These are phyloP conservation scores for Seriola quinqueradiata DNA, from an alignment of 2,113 vertebrate species.

Conservation along the genomic window DNA sequence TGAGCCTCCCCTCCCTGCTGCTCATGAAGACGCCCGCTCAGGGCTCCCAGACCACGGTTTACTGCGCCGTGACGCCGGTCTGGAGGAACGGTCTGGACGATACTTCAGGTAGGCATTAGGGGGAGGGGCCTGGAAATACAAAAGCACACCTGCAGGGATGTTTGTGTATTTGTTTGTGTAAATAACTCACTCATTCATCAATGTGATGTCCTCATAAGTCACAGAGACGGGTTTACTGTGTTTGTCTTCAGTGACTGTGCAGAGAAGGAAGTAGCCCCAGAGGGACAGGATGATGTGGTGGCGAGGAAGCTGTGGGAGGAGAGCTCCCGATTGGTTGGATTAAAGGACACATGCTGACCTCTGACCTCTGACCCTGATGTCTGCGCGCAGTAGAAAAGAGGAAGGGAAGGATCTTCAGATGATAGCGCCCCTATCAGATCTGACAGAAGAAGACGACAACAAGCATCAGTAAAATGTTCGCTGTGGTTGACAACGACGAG, in stretches of 20 bases:
- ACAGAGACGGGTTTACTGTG: not conserved
- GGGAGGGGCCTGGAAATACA: not conserved
- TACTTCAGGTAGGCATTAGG: constrained; percentile 81
- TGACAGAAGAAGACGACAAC: not conserved
- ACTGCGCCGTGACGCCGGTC: constrained; percentile 78
- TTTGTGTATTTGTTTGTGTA: too few relatives aligned
- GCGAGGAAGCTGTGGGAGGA: constrained; percentile 80
- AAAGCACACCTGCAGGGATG: not conserved
- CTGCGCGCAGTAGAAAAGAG: not conserved
- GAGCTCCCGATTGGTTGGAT: constrained; percentile 78
- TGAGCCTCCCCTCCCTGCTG: constrained; percentile 71
- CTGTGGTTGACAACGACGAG: not conserved
- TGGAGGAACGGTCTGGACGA: constrained; percentile 73
- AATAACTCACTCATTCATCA: too few relatives aligned
- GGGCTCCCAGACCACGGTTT: constrained; percentile 82
- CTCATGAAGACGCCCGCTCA: constrained; percentile 83
- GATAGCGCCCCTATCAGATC: not conserved
- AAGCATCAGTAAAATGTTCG: not conserved
- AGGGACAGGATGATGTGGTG: constrained; percentile 71
- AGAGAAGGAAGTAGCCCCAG: constrained; percentile 68
- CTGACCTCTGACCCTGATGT: constrained; percentile 69
- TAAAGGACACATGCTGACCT: constrained; percentile 81
- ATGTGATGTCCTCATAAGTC: not conserved
- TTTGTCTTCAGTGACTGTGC: constrained; percentile 78
- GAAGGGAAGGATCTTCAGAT: not conserved